Evolutionary conservation across 2,888 invertebrate species (phyloP), one percentile per base, ranked within the genome.

Genomic region (Colostygia pectinataria): DNA sequence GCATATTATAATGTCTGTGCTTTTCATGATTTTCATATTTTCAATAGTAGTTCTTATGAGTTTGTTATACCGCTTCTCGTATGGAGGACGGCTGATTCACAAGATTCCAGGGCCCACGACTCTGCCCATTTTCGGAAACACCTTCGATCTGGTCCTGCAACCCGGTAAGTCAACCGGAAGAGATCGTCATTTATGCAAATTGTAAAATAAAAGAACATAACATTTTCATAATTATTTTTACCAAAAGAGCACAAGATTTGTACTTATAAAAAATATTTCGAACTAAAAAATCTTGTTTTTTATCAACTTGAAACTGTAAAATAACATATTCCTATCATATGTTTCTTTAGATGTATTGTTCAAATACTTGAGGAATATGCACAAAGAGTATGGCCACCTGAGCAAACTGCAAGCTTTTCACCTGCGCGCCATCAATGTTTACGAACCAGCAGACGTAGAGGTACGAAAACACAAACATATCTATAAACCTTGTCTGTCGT

Each of bases 61-160:
- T 37, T 31, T 55, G 12, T 47, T 14, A 8, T 57, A 23, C 9
- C 48, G 53, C 9, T 43, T 40, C 9, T 55, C 55, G 7, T 48
- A 53, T 36, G 46, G 49, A 8, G 69, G 63, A 1, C 56, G 64
- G 39, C 37, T 72, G 0, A 51, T 80, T 0, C 55, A 66, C 25
- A 69, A 58, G 41, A 69, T 87, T 45, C 83, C 84, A 0, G 82
- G 84, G 8, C 71, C 75, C 0, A 61, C 54, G 12, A 60, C 66
- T 0, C 50, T 60, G 40, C 74, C 77, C 0, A 36, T 80, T 10
- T 47, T 77, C n/a, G 79, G 79, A 23, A 77, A 75, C 43, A 47
- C 65, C 3, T 44, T 67, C n/a, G 61, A 62, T 32, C 48, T 73
- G 14, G 18, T 71, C 7, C 53, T 68, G 34, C 58, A 66, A 8